These are phyloP conservation scores for Gallinago media DNA, from an alignment of 2,113 vertebrate genomes.

Conservation along the genomic window DNA sequence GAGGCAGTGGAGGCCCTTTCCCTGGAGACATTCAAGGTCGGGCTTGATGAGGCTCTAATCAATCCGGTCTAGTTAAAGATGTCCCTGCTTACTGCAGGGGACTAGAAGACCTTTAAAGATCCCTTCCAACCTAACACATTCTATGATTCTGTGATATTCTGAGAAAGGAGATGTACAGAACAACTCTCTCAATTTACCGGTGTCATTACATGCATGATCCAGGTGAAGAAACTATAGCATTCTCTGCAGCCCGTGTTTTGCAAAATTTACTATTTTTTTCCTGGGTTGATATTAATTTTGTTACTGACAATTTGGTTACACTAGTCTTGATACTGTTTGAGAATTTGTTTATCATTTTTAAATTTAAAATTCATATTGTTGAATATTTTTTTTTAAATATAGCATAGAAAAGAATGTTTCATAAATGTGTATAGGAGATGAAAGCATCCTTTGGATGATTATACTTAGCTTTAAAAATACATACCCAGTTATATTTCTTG, in stretches of 20 bases:
- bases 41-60: too few relatives aligned
- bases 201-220: background rate
- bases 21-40: too few relatives aligned
- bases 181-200: background rate
- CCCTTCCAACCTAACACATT: too few relatives aligned
- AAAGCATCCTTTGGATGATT: too few relatives aligned
- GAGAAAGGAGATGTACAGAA: background rate
- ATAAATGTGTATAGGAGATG: background rate
- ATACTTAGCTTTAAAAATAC: too few relatives aligned
- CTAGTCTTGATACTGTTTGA: background rate
- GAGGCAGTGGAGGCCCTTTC: too few relatives aligned
- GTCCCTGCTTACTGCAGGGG: too few relatives aligned
- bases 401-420: background rate
- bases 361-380: too few relatives aligned
- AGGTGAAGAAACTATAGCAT: background rate
- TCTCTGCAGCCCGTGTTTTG: background rate
- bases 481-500: too few relatives aligned
- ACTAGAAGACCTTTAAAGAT: too few relatives aligned
- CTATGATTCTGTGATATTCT: background rate
- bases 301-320: background rate
- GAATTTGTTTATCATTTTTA: background rate
- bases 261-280: background rate
- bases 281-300: background rate
- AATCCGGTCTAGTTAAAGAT: too few relatives aligned
- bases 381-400: background rate